These are phyloP conservation scores for Theropithecus gelada DNA, from an alignment of 2,113 vertebrate species.

Conservation along the genomic window DNA sequence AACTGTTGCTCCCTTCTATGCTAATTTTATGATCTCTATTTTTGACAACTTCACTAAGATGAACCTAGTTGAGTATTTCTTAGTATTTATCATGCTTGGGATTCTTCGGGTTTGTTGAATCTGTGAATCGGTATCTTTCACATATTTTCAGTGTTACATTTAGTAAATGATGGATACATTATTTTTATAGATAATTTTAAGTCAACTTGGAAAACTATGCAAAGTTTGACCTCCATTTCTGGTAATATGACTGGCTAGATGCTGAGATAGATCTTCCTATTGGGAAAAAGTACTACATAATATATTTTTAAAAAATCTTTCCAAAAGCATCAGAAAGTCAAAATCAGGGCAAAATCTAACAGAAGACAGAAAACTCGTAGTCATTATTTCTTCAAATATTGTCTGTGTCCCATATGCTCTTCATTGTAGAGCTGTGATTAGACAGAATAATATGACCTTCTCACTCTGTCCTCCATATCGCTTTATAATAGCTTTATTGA, in stretches of 20 bases:
- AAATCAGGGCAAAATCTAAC: neutral
- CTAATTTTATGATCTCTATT: neutral
- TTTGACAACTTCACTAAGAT: neutral
- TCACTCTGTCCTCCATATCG: neutral
- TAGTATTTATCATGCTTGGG: neutral
- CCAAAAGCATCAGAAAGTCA: neutral
- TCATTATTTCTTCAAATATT: constrained; percentile 3
- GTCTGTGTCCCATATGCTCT: neutral
- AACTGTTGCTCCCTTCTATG: neutral
- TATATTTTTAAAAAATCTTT: neutral
- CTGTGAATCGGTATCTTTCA: neutral
- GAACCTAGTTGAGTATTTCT: neutral
- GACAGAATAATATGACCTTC: neutral
- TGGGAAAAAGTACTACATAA: neutral
- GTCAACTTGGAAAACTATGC: neutral
- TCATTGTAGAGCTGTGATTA: neutral
- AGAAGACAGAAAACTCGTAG: constrained; percentile 14
- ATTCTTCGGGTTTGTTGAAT: neutral
- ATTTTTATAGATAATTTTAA: neutral
- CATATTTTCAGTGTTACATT: no score
- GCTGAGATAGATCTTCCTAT: neutral
- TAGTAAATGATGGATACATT: no score
- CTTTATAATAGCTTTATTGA: constrained; percentile 1
- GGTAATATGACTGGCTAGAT: neutral
- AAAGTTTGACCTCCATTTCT: neutral